Evolutionary conservation across 2,888 invertebrate genomes (phyloP).

Genomic region (Sipha maydis): DNA sequence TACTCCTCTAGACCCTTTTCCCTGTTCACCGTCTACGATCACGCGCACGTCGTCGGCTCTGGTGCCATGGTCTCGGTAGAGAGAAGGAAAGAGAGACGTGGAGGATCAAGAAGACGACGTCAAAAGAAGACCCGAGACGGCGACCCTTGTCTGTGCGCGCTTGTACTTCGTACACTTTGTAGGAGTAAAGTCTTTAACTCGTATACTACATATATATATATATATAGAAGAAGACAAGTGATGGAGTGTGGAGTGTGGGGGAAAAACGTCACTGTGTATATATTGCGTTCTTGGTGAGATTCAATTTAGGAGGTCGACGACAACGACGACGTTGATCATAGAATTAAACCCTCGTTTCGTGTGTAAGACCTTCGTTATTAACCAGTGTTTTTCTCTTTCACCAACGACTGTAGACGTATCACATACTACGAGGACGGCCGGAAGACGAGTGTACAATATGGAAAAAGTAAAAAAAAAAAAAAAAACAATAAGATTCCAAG

Average conservation of each 20-base stretch:
- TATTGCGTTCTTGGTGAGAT: conserved; percentile 41
- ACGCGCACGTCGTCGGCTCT: neutral
- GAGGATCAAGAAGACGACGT: conserved; percentile 28
- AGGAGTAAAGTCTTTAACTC: neutral
- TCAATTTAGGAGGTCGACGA: conserved; percentile 39
- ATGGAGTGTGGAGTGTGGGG: neutral
- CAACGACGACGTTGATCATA: conserved; percentile 48
- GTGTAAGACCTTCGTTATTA: conserved; percentile 61
- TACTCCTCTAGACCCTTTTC: neutral
- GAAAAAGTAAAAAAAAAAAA: neutral
- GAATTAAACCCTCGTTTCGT: conserved; percentile 58
- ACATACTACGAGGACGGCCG: neutral
- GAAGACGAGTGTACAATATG: conserved; percentile 35
- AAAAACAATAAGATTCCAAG: conserved; percentile 7
- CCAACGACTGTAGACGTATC: neutral
- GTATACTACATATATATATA: neutral
- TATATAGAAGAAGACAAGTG: too few relatives aligned
- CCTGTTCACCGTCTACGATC: neutral
- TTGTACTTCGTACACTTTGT: neutral
- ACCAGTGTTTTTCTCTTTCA: conserved; percentile 28
- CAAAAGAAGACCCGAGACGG: neutral
- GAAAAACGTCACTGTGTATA: conserved; percentile 24
- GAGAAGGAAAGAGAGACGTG: neutral
- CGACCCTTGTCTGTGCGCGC: neutral
- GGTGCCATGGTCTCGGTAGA: neutral